A percentile compares a stretch with the other conserved stretches of the same genome.
Evolutionary conservation across 2,888 invertebrate genomes (phyloP).

Genomic region (Volucella inanis): DNA sequence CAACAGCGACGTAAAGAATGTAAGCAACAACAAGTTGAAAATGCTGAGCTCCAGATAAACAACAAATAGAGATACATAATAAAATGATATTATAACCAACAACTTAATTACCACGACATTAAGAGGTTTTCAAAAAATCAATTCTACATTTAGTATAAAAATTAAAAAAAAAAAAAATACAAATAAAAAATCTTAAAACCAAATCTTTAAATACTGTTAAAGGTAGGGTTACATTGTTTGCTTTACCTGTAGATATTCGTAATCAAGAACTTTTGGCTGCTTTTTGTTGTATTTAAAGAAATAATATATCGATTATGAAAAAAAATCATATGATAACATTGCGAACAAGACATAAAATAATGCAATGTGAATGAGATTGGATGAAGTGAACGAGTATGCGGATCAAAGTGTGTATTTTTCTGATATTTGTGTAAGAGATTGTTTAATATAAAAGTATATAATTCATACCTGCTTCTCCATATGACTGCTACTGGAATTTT

Average conservation of each 20-base stretch:
- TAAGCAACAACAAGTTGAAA: too few relatives aligned
- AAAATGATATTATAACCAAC: slow-evolving; percentile 11
- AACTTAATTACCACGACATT: slow-evolving; percentile 47
- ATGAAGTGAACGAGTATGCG: slow-evolving; percentile 25
- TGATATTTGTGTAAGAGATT: slow-evolving; percentile 12
- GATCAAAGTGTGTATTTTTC: slow-evolving; percentile 18
- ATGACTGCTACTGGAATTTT: slow-evolving; percentile 82
- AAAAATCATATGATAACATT: slow-evolving; percentile 63
- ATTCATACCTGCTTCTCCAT: slow-evolving; percentile 92
- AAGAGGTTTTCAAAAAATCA: slow-evolving; percentile 20
- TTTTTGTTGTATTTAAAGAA: slow-evolving; percentile 76
- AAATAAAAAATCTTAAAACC: slow-evolving; percentile 3
- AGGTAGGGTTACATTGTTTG: slow-evolving; percentile 34
- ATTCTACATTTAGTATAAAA: slow-evolving; percentile 50
- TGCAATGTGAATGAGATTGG: slow-evolving; percentile 28
- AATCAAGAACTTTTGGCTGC: slow-evolving; percentile 83
- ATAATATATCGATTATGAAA: slow-evolving; percentile 58
- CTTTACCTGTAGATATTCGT: slow-evolving; percentile 83
- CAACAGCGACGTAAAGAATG: too few relatives aligned
- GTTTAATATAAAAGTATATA: neutral
- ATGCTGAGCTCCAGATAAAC: neutral
- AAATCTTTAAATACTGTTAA: slow-evolving; percentile 39
- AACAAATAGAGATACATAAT: neutral
- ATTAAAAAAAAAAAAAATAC: slow-evolving; percentile 7
- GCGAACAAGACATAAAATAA: slow-evolving; percentile 42